These are phyloP conservation scores for Tribolium freemani DNA, from an alignment of 2,888 invertebrate species.

Conservation along the genomic window DNA sequence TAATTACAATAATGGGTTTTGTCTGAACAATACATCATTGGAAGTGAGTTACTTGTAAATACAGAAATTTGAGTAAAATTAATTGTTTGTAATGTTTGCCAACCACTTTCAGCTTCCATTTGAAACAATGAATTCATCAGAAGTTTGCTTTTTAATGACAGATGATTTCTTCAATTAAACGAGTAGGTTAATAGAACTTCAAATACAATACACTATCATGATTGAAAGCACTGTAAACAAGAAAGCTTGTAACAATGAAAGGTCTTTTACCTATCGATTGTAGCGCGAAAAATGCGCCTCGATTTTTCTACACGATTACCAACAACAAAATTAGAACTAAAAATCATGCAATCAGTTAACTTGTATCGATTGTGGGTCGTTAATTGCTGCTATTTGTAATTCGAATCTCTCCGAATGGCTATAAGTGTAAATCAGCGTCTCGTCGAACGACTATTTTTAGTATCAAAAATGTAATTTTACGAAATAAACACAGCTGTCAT, in stretches of 20 bases:
- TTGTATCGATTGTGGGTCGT: no score
- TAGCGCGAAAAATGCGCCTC: neutral
- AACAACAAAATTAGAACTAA: neutral
- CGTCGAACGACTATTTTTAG: neutral
- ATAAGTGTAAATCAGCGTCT: neutral
- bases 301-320: neutral
- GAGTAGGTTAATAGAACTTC: neutral
- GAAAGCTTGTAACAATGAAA: conserved; percentile 5
- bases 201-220: neutral
- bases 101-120: neutral
- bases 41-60: neutral
- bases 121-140: no score
- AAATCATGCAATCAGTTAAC: no score
- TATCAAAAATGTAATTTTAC: neutral
- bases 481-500: conserved; percentile 7
- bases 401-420: no score
- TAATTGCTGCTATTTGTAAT: no score
- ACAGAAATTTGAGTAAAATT: neutral
- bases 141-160: no score
- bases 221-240: neutral
- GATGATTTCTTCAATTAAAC: neutral
- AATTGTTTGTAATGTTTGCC: neutral
- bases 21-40: neutral
- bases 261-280: conserved; percentile 7
- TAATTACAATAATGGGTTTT: neutral